Evolutionary conservation across 2,888 invertebrate species (phyloP), one percentile per base, ranked within the genome.

Genomic region (Dermolepida albohirtum): DNA sequence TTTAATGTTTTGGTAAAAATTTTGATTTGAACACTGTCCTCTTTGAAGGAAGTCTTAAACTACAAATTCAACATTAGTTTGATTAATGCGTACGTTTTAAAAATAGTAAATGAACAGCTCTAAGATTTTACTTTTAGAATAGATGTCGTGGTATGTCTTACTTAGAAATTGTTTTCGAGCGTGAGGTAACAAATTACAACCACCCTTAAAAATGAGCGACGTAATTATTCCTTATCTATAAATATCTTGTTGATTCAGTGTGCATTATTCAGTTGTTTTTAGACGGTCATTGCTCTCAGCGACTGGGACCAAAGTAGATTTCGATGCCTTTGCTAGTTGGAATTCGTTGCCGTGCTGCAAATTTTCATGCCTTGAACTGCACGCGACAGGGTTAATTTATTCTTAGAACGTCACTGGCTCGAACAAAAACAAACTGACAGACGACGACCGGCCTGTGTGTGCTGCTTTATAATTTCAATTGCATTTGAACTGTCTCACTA

Each of bases 361-460:
- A 78, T 76, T 77, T 76, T 71, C 74, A 72, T 75, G 76, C 76
- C 77, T 77, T 77, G 77, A 78, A 77, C 78, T 76, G 77, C 76
- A 76, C 74, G 74, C 76, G 76, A 75, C 75, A 76, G 77, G 78
- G 77, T 78, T 77, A 77, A 78, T 76, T 76, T 78, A 77, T 77
- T 77, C 75, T 76, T 77, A 74, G 76, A 77, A 75, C 69, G 69
- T 52, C 52, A 66, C 57, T 43, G 52, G 44, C 51, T 52, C 68
- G 64, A 65, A 54, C 39, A 59, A 69, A 71, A 68, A 63, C 65
- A 57, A 66, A 66, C 43, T 22, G 62, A 57, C 49, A 27, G 14
- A 44, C 43, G 44, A 44, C 57, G 43, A 57, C n/a, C 14, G 43
- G 43, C 43, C 29, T n/a, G 27, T 34, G 29, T 5, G 10, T 43